Base-by-base conservation (phyloP, 2,797 vertebrate genomes). In the Pseudochaenichthys georgianus region DNA sequence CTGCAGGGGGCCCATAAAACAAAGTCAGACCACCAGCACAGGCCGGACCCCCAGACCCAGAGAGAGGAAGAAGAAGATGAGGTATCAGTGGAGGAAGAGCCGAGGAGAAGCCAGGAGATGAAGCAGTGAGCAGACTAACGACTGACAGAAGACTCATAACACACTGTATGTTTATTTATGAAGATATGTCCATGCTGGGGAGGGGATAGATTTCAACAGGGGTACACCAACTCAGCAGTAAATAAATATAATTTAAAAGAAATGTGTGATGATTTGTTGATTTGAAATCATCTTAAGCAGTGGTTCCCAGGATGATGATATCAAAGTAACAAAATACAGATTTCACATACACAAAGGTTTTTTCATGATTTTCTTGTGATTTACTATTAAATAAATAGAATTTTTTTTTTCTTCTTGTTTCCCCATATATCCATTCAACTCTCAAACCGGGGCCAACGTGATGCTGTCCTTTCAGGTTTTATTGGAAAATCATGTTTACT, bases 81-180 rank as follows among this genome's bases (percentile, higher is more conserved):
- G 16, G 64, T 45, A 0, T 21, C 6, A 1, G 61, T 62, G 1
- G 91, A 93, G 4, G 91, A 95, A n/a, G 90, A 94, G 60, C 70
- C n/a, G 0, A 76, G 42, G 16, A 83, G 69, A 9, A 83, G 84
- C 17, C 83, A 68, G 2, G 23, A 78, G 51, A 80, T 93, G 73
- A 93, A 94, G 58, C 88, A 75, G 75, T 94, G 78, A 93, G 1
- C 0, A 38, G 41, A 53, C 59, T 48, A 19, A 5, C 51, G 53
- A 72, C 64, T 41, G 23, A 41, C 11, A 41, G n/a, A 34, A 41
- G 51, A 1, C 62, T 70, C 9, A n/a, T 7, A 9, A 42, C 13
- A 23, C 48, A 47, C 43, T 66, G 16, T 62, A 55, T 47, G 16
- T 28, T 28, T 28, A 46, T 59, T 43, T 19, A 54, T 15, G 19